Percentiles rank a stretch among this genome's conserved stretches.
phyloP scores from a whole-genome alignment of 2,113 vertebrate genomes.

The Naja naja region DNA sequence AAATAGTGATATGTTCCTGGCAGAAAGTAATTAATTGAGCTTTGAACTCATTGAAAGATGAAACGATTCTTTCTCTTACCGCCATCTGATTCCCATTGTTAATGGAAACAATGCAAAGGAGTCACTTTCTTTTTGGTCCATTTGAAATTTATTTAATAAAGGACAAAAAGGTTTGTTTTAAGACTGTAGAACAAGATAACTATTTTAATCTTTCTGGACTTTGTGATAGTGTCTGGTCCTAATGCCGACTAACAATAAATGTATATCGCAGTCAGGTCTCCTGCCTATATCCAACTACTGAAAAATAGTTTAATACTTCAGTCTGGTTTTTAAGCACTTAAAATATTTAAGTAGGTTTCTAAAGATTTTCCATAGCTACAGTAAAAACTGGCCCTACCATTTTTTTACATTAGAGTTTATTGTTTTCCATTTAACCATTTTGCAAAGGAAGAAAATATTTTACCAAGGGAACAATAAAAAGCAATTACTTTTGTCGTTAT shows the following conservation, averaged over 20 bases:
- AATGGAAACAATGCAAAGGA: slow-evolving; percentile 39
- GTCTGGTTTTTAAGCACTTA: slow-evolving; percentile 23
- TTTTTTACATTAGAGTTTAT: neutral
- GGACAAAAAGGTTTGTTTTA: neutral
- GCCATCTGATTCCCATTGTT: slow-evolving; percentile 44
- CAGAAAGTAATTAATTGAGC: slow-evolving; percentile 6
- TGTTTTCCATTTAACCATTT: neutral
- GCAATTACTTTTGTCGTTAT: neutral
- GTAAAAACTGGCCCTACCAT: slow-evolving; percentile 1
- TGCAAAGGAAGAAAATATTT: slow-evolving; percentile 8
- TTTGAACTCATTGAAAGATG: slow-evolving; percentile 38
- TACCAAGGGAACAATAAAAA: neutral
- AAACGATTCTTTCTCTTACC: slow-evolving; percentile 28
- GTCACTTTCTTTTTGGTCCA: neutral
- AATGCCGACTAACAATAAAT: slow-evolving; percentile 14
- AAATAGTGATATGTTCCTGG: neutral
- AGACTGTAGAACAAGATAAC: neutral
- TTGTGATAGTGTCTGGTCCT: slow-evolving; percentile 15
- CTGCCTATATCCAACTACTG: slow-evolving; percentile 23
- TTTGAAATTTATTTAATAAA: slow-evolving; percentile 20
- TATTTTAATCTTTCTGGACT: slow-evolving; percentile 3
- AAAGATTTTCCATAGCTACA: neutral
- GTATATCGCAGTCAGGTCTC: slow-evolving; percentile 21
- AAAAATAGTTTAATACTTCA: neutral
- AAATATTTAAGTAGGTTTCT: neutral